Base-by-base conservation (phyloP, 2,113 vertebrate genomes). In the Phrynosoma platyrhinos region DNA sequence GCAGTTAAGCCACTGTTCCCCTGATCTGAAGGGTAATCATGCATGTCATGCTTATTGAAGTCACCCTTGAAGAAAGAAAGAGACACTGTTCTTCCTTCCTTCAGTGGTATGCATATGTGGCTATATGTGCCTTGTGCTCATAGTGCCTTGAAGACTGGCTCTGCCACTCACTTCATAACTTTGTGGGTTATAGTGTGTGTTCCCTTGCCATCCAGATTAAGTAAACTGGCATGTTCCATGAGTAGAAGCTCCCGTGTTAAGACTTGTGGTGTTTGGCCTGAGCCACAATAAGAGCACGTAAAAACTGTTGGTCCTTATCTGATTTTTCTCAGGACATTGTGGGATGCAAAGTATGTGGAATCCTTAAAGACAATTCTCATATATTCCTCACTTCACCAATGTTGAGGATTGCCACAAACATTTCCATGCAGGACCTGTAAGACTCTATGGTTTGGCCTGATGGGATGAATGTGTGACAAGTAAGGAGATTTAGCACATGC, bases 11-110 rank as follows among this genome's bases (percentile, higher is more conserved):
- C 91, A 83, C 94, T 5, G 92, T 40, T 95, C 92, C 92, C 93
- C 87, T 86, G 90, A 89, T 94, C 94, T 89, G 87, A 21, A 21
- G 93, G 93, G 92, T 94, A 96, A 96, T 96, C 94, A 88, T 79
- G 92, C 92, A 74, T 95, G 93, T 89, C 93, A 93, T 94, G 93
- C 93, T 3, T 9, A 94, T 92, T 80, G 86, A 81, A 91, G 90
- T 66, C 91, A 87, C 91, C 92, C 91, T 94, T 90, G 89, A 90
- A 55, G 6, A 1, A 87, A 80, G 79, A 69, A 85, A 91, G 77
- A 79, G 86, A 89, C 30, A 62, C 80, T 27, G 69, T n/a, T 84
- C 72, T 78, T 85, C 75, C 85, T 81, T 87, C 79, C 88, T 0
- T 27, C 23, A 32, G 1, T 18, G 12, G 52, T n/a, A 27, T 32